Percentiles rank a stretch among this genome's conserved stretches.
These are phyloP conservation scores for Eupleurogrammus muticus DNA, from an alignment of 2,797 vertebrate genomes.

Conservation along the genomic window DNA sequence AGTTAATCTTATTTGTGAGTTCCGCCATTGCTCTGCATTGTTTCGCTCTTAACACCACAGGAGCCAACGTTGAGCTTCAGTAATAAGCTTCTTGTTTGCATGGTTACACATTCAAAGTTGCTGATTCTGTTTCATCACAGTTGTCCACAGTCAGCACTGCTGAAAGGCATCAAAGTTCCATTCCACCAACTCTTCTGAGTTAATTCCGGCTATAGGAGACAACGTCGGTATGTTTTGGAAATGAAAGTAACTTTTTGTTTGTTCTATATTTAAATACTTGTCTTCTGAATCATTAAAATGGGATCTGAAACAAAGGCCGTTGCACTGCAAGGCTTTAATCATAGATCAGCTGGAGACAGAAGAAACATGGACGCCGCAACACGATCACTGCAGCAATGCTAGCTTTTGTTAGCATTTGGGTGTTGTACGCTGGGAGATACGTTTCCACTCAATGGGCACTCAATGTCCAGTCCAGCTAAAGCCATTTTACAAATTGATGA, in stretches of 20 bases:
- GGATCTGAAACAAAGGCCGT: constrained; percentile 35
- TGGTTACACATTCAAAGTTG: constrained; percentile 10
- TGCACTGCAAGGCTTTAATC: constrained; percentile 35
- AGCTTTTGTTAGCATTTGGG: neutral
- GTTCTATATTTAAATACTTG: constrained; percentile 58
- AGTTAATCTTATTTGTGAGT: constrained; percentile 3
- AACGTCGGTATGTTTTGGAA: constrained; percentile 14
- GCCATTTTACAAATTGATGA: too few species aligned
- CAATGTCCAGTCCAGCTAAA: too few species aligned
- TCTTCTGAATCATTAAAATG: constrained; percentile 22
- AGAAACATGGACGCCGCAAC: neutral
- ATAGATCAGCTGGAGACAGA: constrained; percentile 18
- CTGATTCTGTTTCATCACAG: constrained; percentile 54
- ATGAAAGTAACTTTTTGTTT: constrained; percentile 35
- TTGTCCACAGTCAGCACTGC: constrained; percentile 29
- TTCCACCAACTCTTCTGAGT: constrained; percentile 4
- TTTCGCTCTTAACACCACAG: neutral
- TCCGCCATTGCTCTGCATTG: neutral
- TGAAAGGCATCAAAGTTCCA: constrained; percentile 51
- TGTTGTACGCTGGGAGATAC: constrained; percentile 1
- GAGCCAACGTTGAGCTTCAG: constrained; percentile 31
- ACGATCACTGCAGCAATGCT: neutral
- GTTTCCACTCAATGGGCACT: neutral
- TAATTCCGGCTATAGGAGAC: constrained; percentile 29
- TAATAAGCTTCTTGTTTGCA: constrained; percentile 45